Evolutionary conservation across 23 tunicate genomes (phyloP), one percentile per base, ranked within the genome.

Genomic region (Oikopleura dioica): DNA sequence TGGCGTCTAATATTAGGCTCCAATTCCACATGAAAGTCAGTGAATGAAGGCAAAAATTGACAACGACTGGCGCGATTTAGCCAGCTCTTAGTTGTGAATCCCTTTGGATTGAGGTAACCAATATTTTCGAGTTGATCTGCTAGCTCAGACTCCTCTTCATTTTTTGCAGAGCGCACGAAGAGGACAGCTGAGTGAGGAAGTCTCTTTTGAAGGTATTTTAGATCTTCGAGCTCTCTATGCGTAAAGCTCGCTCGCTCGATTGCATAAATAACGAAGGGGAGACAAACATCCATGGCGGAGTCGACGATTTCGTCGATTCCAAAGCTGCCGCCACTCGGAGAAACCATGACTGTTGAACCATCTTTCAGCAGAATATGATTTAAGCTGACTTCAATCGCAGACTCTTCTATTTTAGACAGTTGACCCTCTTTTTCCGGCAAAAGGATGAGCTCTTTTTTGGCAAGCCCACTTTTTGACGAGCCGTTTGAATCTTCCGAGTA

Each of bases 381-480:
- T 79, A 94, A 87, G 16, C 95, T 86, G 36, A 94, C 99, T 37
- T 94, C 99, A 36, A 94, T 94, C 76, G 86, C 86, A 51, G 88
- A 86, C 38, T 94, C 72, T 28, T 63, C 72, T 23, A 63, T 31
- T 2, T 12, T 2, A 23, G 26, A 2, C 33, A 2, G 29, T 4
- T 16, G 72, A 2, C 2, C 5, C 33, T 63, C 72, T 28, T 23
- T 23, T 2, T 23, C 30, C 33, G 72, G 72, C 30, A 28, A 2
- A 28, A 63, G 26, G 26, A 63, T 63, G 5, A 63, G 33, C 4
- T 63, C 72, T 31, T 63, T 63, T 24, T 5, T 24, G 32, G 72
- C 30, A 2, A 63, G 33, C 4, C 72, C 72, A 24, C 30, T 12
- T 28, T 31, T 23, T 23, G 72, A 16, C 30, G 33, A 21, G 33